Conservation (phyloP, 2,888 invertebrate species). For the Strigamia maritima region DNA sequence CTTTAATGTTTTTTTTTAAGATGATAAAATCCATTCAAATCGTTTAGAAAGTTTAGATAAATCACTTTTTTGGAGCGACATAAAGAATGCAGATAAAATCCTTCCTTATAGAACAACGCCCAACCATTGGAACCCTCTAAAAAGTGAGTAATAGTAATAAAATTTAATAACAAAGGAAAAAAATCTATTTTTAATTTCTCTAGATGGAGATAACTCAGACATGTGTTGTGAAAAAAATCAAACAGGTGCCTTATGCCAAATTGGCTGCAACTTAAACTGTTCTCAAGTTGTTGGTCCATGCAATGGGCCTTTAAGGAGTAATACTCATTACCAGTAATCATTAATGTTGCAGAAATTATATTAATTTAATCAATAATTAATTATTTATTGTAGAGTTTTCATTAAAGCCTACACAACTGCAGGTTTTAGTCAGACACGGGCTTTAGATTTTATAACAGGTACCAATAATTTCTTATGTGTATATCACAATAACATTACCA, state of each 20-base stretch:
- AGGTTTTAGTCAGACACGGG: background rate
- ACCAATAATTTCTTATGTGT: background rate
- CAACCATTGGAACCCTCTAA: background rate
- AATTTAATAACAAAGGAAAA: background rate
- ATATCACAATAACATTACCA: background rate
- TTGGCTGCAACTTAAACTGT: background rate
- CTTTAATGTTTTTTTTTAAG: no score
- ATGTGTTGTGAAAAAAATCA: background rate
- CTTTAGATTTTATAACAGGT: background rate
- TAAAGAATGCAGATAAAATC: background rate
- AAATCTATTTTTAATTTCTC: background rate
- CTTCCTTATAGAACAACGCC: background rate
- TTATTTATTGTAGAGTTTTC: background rate
- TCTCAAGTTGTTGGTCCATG: background rate
- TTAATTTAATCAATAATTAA: background rate
- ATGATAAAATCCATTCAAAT: no score
- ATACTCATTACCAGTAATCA: background rate
- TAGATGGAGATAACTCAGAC: background rate
- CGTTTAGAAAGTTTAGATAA: background rate
- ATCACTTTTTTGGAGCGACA: background rate
- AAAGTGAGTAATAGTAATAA: background rate
- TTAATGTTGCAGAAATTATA: background rate
- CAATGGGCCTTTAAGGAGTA: background rate
- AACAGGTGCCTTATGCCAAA: background rate
- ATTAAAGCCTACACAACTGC: background rate